Conservation (phyloP, 2,888 invertebrate genomes). For the Drosophila niveifrons region DNA sequence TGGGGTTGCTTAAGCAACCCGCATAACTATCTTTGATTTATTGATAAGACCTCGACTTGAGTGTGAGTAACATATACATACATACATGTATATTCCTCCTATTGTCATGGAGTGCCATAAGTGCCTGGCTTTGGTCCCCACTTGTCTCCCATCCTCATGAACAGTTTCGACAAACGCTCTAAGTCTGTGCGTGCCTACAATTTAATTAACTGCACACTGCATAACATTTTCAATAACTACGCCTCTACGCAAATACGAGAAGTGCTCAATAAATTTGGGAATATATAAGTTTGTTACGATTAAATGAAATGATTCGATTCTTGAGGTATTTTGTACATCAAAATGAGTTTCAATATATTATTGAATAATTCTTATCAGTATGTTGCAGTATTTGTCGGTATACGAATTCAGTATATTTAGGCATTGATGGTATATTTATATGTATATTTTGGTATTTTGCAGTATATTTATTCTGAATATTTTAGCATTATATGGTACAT, state of each 20-base stretch:
- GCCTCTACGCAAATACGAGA: neutral
- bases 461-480: too few relatives aligned
- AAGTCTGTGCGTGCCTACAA: constrained; percentile 43
- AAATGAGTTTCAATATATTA: too few relatives aligned
- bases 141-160: neutral
- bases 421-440: too few relatives aligned
- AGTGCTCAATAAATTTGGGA: neutral
- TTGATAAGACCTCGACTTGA: constrained; percentile 16
- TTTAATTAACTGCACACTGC: constrained; percentile 64
- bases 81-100: neutral
- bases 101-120: constrained; percentile 30
- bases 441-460: too few relatives aligned
- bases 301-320: too few relatives aligned
- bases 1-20: constrained; percentile 40
- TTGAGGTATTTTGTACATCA: too few relatives aligned
- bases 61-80: neutral
- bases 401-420: too few relatives aligned
- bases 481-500: too few relatives aligned
- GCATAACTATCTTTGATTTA: constrained; percentile 40
- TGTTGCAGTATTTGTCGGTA: too few relatives aligned
- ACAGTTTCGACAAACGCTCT: neutral
- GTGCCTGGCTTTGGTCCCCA: constrained; percentile 4
- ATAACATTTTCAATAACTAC: constrained; percentile 16
- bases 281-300: too few relatives aligned
- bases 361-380: too few relatives aligned